Percentiles rank a stretch among this genome's conserved stretches.
These are phyloP conservation scores for Phodopus roborovskii DNA, from an alignment of 2,113 vertebrate genomes.

Conservation along the genomic window DNA sequence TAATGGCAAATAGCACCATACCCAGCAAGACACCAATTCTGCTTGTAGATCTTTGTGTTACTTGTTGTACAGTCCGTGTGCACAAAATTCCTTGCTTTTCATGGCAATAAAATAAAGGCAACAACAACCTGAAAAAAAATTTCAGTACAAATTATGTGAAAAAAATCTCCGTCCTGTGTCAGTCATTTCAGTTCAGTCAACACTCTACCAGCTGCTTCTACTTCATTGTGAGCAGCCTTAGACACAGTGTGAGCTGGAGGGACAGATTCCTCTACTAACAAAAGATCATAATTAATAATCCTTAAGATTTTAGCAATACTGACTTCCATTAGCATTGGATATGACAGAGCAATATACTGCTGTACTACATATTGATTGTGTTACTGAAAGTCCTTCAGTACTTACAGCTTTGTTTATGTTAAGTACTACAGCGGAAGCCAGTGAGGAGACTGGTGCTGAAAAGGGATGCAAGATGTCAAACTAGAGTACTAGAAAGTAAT, in stretches of 20 bases:
- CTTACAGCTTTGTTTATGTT: constrained; percentile 39
- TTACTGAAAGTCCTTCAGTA: not conserved
- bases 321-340: constrained; percentile 11
- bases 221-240: not conserved
- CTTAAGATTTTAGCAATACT: not conserved
- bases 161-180: not conserved
- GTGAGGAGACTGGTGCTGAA: not conserved
- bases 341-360: not conserved
- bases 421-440: not conserved
- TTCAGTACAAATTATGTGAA: not conserved
- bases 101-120: not conserved
- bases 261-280: constrained; percentile 24
- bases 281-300: constrained; percentile 18
- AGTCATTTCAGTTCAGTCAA: not conserved
- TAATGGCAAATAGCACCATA: not conserved
- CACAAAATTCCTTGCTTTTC: not conserved
- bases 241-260: not conserved
- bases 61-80: not conserved
- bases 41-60: not conserved
- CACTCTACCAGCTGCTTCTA: not conserved
- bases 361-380: constrained; percentile 3
- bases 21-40: not conserved
- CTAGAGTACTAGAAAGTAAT: not conserved
- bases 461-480: constrained; percentile 35
- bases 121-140: not conserved